Conservation (phyloP, 1,140 invertebrate species). For the Neodiprion lecontei region DNA sequence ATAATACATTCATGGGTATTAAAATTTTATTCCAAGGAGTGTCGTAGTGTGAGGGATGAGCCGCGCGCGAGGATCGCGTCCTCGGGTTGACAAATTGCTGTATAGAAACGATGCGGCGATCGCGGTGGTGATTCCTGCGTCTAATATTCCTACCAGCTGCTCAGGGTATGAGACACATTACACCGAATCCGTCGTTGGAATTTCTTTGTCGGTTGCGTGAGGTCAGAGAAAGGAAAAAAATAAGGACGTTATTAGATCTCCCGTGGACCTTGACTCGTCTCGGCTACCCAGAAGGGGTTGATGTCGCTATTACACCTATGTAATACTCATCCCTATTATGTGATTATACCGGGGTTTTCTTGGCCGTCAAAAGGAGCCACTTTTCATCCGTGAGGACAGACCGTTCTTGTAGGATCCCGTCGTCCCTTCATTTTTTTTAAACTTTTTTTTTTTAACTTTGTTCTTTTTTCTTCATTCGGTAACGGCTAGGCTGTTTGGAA, state of each 20-base stretch:
- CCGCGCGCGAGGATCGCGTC: background rate
- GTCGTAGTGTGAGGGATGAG: background rate
- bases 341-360: no score
- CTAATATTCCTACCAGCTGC: background rate
- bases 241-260: constrained; percentile 47
- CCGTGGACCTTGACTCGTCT: constrained; percentile 28
- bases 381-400: no score
- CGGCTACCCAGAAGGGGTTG: no score
- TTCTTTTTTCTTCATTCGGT: no score
- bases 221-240: constrained; percentile 26
- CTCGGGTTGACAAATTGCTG: background rate
- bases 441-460: no score
- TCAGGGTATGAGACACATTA: background rate
- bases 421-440: no score
- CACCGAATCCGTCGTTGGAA: constrained; percentile 49
- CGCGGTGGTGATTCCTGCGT: background rate
- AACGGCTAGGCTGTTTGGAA: no score
- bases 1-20: background rate
- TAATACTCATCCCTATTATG: no score
- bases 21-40: background rate
- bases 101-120: background rate
- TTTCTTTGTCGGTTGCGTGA: constrained; percentile 50
- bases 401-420: no score
- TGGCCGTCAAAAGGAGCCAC: no score
- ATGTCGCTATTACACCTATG: no score